Evolutionary conservation across 2,888 invertebrate genomes (phyloP).

Genomic region (Cyrtodaria siliqua): DNA sequence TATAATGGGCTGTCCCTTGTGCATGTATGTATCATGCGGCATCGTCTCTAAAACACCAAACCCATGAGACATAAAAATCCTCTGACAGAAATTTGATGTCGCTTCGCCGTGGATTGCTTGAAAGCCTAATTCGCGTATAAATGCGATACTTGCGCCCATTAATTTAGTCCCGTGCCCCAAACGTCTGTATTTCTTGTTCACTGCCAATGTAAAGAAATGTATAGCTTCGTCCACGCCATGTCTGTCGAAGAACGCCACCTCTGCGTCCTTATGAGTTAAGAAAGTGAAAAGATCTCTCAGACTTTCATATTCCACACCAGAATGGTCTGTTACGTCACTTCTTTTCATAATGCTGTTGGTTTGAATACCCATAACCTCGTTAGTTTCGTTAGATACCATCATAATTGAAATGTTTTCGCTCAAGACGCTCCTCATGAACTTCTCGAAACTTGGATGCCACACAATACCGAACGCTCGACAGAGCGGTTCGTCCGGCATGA

Average conservation of each 20-base stretch:
- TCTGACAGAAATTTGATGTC: conserved; percentile 50
- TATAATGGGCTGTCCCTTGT: conserved; percentile 28
- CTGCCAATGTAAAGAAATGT: conserved; percentile 44
- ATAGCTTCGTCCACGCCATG: conserved; percentile 26
- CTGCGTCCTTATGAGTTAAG: conserved; percentile 28
- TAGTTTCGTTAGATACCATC: conserved; percentile 37
- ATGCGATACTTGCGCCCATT: conserved; percentile 35
- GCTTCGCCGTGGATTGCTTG: conserved; percentile 44
- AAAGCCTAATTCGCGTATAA: conserved; percentile 41
- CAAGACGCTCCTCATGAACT: conserved; percentile 16
- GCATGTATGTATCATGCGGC: conserved; percentile 34
- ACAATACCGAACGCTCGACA: conserved; percentile 34
- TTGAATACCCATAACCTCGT: conserved; percentile 47
- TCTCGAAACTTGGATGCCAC: conserved; percentile 33
- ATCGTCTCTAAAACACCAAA: conserved; percentile 32
- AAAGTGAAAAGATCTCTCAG: conserved; percentile 33
- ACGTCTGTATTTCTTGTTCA: conserved; percentile 41
- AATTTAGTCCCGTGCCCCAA: conserved; percentile 41
- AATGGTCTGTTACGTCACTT: conserved; percentile 16
- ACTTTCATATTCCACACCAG: conserved; percentile 26
- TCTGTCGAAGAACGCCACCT: conserved; percentile 28
- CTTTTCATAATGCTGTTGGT: conserved; percentile 17
- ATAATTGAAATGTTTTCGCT: conserved; percentile 33
- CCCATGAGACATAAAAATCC: conserved; percentile 36
- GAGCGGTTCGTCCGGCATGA: conserved; percentile 46